Percentiles rank a stretch among this genome's conserved stretches.
Conservation (phyloP, 1,140 invertebrate species). For the Mylabris phalerata region DNA sequence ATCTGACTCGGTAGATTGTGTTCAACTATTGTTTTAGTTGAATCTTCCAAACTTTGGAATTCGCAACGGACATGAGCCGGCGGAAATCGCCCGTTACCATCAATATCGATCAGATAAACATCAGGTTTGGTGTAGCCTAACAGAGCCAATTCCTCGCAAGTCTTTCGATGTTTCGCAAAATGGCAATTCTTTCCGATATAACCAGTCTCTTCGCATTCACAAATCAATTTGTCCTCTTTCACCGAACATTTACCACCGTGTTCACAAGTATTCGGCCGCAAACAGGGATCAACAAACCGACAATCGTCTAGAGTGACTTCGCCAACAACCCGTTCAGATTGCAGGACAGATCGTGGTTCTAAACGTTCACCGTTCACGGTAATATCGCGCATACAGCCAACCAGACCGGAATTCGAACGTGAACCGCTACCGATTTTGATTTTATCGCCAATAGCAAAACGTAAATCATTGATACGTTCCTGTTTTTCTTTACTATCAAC, state of each 20-base stretch:
- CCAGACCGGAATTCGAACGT: constrained; percentile 62
- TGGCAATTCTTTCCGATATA: constrained; percentile 90
- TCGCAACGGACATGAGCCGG: constrained; percentile 87
- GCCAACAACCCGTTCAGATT: constrained; percentile 71
- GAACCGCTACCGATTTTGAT: constrained; percentile 70
- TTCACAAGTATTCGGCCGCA: constrained; percentile 81
- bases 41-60: constrained; percentile 77
- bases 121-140: constrained; percentile 78
- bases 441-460: constrained; percentile 49
- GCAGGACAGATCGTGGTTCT: constrained; percentile 71
- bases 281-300: constrained; percentile 83
- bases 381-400: constrained; percentile 86
- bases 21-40: constrained; percentile 85
- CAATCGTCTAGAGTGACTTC: constrained; percentile 89
- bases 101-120: constrained; percentile 86
- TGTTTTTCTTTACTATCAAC: constrained; percentile 69
- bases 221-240: constrained; percentile 77
- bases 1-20: constrained; percentile 88
- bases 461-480: constrained; percentile 40
- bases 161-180: constrained; percentile 82
- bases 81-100: constrained; percentile 84
- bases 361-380: constrained; percentile 68
- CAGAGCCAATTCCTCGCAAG: constrained; percentile 85
- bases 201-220: constrained; percentile 81
- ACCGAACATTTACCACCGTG: constrained; percentile 85